Base-by-base conservation (phyloP, 2,888 invertebrate species). In the Trachelus stipa region DNA sequence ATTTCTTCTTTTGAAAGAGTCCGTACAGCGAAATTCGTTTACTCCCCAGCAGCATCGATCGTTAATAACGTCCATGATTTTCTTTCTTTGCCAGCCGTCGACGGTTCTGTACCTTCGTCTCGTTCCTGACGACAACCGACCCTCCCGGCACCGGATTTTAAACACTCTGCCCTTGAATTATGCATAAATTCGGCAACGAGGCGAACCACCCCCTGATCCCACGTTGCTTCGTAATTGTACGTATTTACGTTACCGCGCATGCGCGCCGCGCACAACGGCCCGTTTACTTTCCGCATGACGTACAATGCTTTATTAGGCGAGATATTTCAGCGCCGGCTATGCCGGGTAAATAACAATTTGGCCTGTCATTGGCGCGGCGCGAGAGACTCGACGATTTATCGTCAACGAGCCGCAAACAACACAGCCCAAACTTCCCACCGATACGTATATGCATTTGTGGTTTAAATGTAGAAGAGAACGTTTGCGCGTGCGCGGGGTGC, bases 341-440 rank as follows among this genome's bases (percentile, higher is more conserved):
- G 35, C 74, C 74, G 74, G 37, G 74, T 74, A 74, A 74, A 74
- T 74, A 35, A 74, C 74, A 74, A 74, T 74, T 74, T 35, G 74
- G 34, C 34, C 35, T 37, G 74, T 74, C 37, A 74, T 74, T 35
- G 74, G 74, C 11, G 74, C 74, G 35, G 34, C 74, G 35, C 37
- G 9, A 3, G 37, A 37, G 15, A 34, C 37, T 74, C 74, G 34
- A 34, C 74, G 74, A 74, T 74, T 74, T 35, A 74, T 74, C 74
- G 74, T 37, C 74, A 56, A 23, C 56, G 56, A 56, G 56, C 56
- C 56, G 56, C 56, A 56, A 56, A 56, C 56, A 56, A 56, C 23
- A 56, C 56, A 1, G 56, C 23, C 56, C 23, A 56, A 56, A 56
- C 23, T 56, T 56, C 2, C 9, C 23, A 23, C 56, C 56, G 23